Conservation (phyloP, 2,797 vertebrate species). For the Spondyliosoma cantharus region DNA sequence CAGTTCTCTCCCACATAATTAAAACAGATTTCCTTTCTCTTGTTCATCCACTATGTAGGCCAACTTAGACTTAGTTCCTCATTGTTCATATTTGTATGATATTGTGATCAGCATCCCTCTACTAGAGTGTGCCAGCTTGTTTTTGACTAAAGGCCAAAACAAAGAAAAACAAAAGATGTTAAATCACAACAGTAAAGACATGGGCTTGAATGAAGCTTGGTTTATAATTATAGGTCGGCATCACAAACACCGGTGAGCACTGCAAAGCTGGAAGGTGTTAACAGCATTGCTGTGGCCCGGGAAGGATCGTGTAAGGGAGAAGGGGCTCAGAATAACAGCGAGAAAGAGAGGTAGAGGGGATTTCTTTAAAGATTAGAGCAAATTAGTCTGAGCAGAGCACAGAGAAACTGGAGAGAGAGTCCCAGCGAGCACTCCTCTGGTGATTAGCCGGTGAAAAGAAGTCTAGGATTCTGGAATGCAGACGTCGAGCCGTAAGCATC, state of each 20-base stretch:
- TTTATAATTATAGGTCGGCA: background rate
- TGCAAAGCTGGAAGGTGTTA: slow-evolving; percentile 5
- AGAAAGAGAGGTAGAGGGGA: slow-evolving; percentile 41
- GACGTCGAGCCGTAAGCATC: slow-evolving; percentile 19
- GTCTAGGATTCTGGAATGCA: slow-evolving; percentile 28
- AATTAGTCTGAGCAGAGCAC: slow-evolving; percentile 59
- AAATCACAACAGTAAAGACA: background rate
- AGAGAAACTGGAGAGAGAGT: slow-evolving; percentile 38
- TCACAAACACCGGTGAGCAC: background rate
- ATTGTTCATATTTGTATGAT: background rate
- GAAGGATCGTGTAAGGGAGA: slow-evolving; percentile 20
- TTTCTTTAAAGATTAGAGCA: slow-evolving; percentile 69
- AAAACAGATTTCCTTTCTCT: background rate
- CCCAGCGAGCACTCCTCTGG: slow-evolving; percentile 27
- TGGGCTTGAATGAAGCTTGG: background rate
- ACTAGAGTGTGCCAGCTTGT: background rate
- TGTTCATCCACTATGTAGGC: background rate
- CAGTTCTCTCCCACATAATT: background rate
- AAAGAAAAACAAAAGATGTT: background rate
- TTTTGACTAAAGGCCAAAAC: background rate
- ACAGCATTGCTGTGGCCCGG: background rate
- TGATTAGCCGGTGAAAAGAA: slow-evolving; percentile 59
- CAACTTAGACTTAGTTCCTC: background rate
- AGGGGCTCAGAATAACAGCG: slow-evolving; percentile 43
- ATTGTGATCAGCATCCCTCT: background rate